Evolutionary conservation across 2,797 vertebrate genomes (phyloP), one percentile per base, ranked within the genome.

Genomic region (Cossypha polioptera): DNA sequence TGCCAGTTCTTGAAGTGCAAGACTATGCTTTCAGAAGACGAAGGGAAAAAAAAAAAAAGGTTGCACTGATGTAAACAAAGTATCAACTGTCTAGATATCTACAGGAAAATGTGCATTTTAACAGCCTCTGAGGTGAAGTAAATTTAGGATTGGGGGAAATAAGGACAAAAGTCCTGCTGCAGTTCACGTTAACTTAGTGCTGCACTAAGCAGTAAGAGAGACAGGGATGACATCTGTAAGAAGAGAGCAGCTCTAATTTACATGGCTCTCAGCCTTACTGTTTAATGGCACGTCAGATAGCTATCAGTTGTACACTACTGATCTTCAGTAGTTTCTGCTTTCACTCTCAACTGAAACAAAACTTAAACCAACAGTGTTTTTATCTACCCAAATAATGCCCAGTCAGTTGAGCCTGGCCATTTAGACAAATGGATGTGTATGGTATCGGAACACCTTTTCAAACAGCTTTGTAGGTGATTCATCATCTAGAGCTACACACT

Each of bases 211-310:
- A 57, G 0, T 31, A 50, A 61, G 31, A 18, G 28, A 42, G n/a
- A 48, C 7, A 50, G 13, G 20, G 7, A 51, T 53, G 9, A 31
- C 1, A 3, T 5, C 18, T 26, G 0, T 7, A 47, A 42, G 42
- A 13, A 24, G 2, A 36, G 40, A 57, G 28, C 45, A 81, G 48
- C 26, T 80, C 20, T 31, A 2, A 18, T 1, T 4, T 2, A 0
- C 0, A 0, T 4, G 38, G 38, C 16, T 40, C 36, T 45, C 58
- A n/a, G 54, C 16, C 10, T 31, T 29, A 2, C 25, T 5, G 5
- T 6, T 29, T 11, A 15, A 13, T 5, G 29, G 50, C 26, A 0
- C 2, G 35, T 8, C 35, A 16, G 22, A 33, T 8, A 33, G 29
- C 19, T 2, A 4, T 11, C 14, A 26, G 22, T 1, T 57, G 8